phyloP scores from a whole-genome alignment of 2,797 vertebrate species.

The Mormyrus proboscirostris region DNA sequence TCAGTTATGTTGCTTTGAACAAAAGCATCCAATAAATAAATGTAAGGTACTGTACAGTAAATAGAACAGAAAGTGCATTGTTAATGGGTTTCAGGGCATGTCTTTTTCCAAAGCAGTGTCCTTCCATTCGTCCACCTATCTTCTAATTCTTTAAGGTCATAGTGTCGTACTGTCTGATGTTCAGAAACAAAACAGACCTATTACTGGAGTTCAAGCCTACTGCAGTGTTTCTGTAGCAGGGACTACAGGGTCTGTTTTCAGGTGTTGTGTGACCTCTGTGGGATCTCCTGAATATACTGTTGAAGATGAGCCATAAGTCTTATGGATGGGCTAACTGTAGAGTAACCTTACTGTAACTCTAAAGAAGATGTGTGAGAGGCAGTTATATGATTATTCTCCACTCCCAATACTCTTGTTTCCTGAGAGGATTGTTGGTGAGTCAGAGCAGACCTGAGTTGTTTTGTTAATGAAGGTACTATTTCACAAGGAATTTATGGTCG shows the following conservation, averaged over 20 bases:
- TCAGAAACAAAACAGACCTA: not conserved
- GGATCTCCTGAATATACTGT: not conserved
- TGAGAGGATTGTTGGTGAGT: not conserved
- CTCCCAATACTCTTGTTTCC: not conserved
- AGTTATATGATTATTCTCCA: not conserved
- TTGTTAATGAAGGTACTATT: not conserved
- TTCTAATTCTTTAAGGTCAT: not conserved
- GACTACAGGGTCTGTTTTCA: not conserved
- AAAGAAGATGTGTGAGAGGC: not conserved
- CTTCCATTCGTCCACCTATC: not conserved
- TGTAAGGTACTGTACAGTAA: not conserved
- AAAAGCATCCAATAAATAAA: not conserved
- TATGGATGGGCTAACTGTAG: not conserved
- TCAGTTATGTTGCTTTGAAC: not conserved
- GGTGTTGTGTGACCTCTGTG: not conserved
- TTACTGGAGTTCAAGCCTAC: not conserved
- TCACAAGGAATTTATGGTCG: not conserved
- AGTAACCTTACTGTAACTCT: not conserved
- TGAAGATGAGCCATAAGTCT: not conserved
- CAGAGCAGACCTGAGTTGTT: not conserved
- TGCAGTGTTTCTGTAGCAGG: conserved; percentile 4
- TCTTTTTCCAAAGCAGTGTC: not conserved
- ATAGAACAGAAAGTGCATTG: not conserved
- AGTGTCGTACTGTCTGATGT: not conserved
- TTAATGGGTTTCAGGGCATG: not conserved